A percentile compares a stretch with the other conserved stretches of the same genome.
Evolutionary conservation across 1,140 invertebrate genomes (phyloP).

Genomic region (Lordiphosa clarofinis): DNA sequence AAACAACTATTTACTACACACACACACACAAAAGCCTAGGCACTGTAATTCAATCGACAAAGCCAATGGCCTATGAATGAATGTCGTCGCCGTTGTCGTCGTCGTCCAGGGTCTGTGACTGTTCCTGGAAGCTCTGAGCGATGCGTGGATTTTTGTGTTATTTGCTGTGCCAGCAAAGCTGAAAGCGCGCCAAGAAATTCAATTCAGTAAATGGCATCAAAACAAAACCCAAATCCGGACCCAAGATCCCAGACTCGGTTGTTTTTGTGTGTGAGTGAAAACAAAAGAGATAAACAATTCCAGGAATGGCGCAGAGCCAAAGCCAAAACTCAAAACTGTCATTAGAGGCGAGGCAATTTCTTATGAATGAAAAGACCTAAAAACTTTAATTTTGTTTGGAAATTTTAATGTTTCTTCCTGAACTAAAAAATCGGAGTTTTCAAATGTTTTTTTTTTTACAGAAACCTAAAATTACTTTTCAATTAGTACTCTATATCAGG

Average conservation of each 20-base stretch:
- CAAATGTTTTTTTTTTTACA: too few species aligned
- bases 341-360: conserved; percentile 4
- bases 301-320: conserved; percentile 49
- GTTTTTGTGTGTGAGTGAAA: conserved; percentile 20
- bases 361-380: too few species aligned
- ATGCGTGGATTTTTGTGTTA: conserved; percentile 51
- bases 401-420: too few species aligned
- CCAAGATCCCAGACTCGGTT: conserved; percentile 21
- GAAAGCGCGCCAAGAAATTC: conserved; percentile 37
- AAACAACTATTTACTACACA: conserved; percentile 11
- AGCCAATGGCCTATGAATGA: conserved; percentile 55
- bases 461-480: too few species aligned
- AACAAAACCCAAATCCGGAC: conserved; percentile 38
- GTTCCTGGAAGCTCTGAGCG: conserved; percentile 45
- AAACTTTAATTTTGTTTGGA: background rate
- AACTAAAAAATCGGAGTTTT: too few species aligned
- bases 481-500: too few species aligned
- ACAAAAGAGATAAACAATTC: conserved; percentile 69
- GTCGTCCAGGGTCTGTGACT: conserved; percentile 12
- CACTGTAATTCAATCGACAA: conserved; percentile 64
- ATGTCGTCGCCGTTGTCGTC: conserved; percentile 12
- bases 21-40: conserved; percentile 9
- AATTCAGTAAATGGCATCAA: conserved; percentile 46
- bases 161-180: conserved; percentile 54
- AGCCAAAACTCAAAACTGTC: conserved; percentile 28